A percentile compares a stretch with the other conserved stretches of the same genome.
phyloP scores from a whole-genome alignment of 1,140 invertebrate species.

The Philaenus spumarius region DNA sequence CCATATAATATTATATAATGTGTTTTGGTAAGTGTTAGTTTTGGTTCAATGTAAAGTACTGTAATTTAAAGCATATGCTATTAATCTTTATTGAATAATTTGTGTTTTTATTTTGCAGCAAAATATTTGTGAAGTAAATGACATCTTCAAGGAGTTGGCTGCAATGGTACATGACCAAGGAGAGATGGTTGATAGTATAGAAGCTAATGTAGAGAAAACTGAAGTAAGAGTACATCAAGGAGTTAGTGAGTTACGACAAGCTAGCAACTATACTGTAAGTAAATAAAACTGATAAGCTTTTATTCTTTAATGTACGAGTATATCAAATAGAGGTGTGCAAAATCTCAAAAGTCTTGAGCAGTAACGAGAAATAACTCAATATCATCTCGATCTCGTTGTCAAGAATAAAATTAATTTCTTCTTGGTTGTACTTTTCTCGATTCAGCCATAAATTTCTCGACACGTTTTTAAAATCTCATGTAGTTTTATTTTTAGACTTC shows the following conservation, averaged over 20 bases:
- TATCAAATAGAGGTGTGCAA: neutral
- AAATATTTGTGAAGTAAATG: constrained; percentile 93
- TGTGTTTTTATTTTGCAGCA: constrained; percentile 56
- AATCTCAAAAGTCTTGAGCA: no score
- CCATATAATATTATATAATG: no score
- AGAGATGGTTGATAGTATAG: constrained; percentile 94
- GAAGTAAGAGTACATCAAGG: constrained; percentile 78
- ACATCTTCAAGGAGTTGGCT: constrained; percentile 97
- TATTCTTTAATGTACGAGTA: neutral
- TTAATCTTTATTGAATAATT: no score
- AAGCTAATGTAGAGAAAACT: constrained; percentile 90
- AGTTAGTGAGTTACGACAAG: constrained; percentile 69
- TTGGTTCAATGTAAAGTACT: no score
- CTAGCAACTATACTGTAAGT: constrained; percentile 43
- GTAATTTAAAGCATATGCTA: no score
- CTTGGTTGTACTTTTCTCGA: no score
- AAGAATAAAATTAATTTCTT: no score
- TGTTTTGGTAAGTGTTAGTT: no score
- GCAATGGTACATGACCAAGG: constrained; percentile 95
- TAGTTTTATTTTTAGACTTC: neutral
- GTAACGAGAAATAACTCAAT: no score
- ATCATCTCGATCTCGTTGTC: no score
- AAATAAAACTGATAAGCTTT: neutral
- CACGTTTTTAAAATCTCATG: no score
- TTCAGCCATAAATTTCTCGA: no score